Evolutionary conservation across 2,797 vertebrate species (phyloP).

Genomic region (Sylvia borin): DNA sequence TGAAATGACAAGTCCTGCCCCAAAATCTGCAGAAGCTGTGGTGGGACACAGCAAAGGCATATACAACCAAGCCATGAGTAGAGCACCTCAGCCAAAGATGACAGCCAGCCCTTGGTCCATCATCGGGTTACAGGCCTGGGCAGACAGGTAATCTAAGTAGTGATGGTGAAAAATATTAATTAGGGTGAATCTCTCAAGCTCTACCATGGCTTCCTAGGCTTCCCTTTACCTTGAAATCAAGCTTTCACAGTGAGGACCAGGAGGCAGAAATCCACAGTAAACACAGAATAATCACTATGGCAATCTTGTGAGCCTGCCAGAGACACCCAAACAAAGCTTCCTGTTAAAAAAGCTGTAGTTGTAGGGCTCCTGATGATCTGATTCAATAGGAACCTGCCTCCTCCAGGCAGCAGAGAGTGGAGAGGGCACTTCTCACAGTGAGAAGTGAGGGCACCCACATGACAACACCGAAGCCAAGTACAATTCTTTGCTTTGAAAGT

Average conservation of each 20-base stretch:
- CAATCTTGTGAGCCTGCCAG: background rate
- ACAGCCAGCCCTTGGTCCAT: background rate
- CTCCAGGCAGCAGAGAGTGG: background rate
- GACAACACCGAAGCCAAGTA: background rate
- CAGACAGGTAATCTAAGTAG: background rate
- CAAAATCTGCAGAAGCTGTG: background rate
- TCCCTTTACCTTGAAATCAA: background rate
- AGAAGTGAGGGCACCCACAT: background rate
- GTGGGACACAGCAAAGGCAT: background rate
- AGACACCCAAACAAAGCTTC: background rate
- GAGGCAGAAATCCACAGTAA: background rate
- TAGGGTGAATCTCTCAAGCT: background rate
- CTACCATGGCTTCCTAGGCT: background rate
- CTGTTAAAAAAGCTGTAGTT: background rate
- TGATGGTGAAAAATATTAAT: background rate
- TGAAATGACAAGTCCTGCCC: background rate
- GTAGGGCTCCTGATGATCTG: background rate
- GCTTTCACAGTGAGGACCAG: background rate
- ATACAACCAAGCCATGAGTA: fast-evolving
- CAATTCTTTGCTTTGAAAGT: background rate
- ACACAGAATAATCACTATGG: background rate
- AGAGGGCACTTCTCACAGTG: background rate
- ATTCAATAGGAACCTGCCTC: background rate
- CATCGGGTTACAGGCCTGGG: background rate
- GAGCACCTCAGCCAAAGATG: background rate